A percentile compares a stretch with the other conserved stretches of the same genome.
phyloP scores from a whole-genome alignment of 2,888 invertebrate genomes.

The Cacoxenus indagator region DNA sequence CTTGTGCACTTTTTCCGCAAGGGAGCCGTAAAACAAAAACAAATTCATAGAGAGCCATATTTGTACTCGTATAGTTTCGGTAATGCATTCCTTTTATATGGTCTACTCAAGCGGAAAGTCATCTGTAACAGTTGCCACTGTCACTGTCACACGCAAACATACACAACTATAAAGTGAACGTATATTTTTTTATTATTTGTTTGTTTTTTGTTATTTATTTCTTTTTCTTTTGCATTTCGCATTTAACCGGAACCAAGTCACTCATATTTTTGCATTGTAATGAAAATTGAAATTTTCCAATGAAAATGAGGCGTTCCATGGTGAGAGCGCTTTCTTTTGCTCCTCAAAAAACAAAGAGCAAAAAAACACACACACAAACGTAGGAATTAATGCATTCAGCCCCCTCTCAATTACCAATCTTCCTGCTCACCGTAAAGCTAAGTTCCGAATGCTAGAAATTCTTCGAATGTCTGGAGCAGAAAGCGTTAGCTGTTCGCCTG shows the following conservation, averaged over 20 bases:
- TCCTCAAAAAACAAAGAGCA: no score
- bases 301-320: neutral
- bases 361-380: no score
- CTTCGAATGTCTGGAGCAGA: no score
- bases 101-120: no score
- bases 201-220: no score
- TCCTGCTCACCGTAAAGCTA: no score
- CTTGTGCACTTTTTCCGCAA: neutral
- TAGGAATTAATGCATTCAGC: no score
- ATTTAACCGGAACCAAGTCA: neutral
- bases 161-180: neutral
- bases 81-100: conserved; percentile 7
- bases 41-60: neutral
- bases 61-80: neutral
- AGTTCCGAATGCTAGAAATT: no score
- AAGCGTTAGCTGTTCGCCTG: no score
- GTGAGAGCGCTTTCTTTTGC: neutral
- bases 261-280: conserved; percentile 10
- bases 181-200: no score
- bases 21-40: conserved; percentile 5
- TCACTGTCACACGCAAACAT: neutral
- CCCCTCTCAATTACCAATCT: no score
- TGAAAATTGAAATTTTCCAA: conserved; percentile 8
- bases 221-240: neutral
- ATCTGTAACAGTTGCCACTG: no score